Evolutionary conservation across 1,140 invertebrate species (phyloP), one percentile per base, ranked within the genome.

Genomic region (Carcinoscorpius rotundicauda): DNA sequence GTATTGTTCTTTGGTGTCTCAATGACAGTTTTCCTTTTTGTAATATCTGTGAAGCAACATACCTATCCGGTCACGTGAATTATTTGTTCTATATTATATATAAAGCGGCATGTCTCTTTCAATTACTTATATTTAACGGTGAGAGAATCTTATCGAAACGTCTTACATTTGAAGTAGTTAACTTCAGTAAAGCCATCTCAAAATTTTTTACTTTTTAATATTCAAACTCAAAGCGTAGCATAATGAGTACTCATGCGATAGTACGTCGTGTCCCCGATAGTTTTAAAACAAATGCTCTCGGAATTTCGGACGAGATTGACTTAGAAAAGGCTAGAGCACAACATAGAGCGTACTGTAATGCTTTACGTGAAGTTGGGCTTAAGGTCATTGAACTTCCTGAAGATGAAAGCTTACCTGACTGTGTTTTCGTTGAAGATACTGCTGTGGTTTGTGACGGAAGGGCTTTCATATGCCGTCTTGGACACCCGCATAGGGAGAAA

Each of bases 371-470:
- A 73, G 79, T 96, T 57, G 90, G 89, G 52, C 75, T 97, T 51
- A 90, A 97, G 77, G 91, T 97, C 3, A 85, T 95, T 57, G 93
- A 97, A 78, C 80, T 97, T 71, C 87, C 90, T 48, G 85, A 92
- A 4, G 90, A 93, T 72, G 89, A 92, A 71, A 79, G 78, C 10
- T 82, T 89, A 52, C 89, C 91, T 5, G 84, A 90, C 66, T 89
- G 88, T 72, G 85, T 87, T 56, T 91, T 92, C n/a, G 53, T 95
- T 10, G 93, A 96, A 75, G 92, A 96, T 76, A 83, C 89, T 8
- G 91, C 91, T 1, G 84, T 97, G 4, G 82, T 96, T 60, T 90
- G 91, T 71, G 93, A 96, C 74, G 93, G 93, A 4, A 92, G 89
- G 49, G 93, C 91, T 0, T 79, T 97, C 0, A 86, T 98, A 51